Base-by-base conservation (phyloP, 1,140 invertebrate species). In the Danaus plexippus region DNA sequence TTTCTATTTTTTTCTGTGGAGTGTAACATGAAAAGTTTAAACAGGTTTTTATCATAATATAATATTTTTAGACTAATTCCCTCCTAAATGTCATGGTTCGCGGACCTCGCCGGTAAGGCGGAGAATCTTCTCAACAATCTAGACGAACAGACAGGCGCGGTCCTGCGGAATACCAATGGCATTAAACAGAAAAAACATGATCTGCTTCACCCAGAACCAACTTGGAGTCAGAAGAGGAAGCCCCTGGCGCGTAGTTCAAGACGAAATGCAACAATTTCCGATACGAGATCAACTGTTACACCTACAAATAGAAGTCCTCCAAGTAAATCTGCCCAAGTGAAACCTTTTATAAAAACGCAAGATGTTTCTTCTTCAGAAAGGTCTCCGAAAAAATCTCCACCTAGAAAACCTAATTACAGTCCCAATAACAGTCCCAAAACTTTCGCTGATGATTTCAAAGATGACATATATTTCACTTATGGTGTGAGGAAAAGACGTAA, bases 111-210 rank as follows among this genome's bases (percentile, higher is more conserved):
- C 63, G 94, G 93, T n/a, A 95, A 92, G 84, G 95, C 95, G 41
- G 95, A 96, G 78, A 91, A 92, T 78, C 89, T 96, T 32, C 87
- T 96, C 9, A 95, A 95, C 75, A 94, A 94, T 85, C 90, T 97
- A 49, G 95, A 97, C 72, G 90, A 95, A 74, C 93, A 93, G 76
- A 95, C 94, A 11, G 95, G 94, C 2, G 90, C 90, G 18, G 94
- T 92, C 44, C 77, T 92, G 40, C 75, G 79, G 44, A 79, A 73
- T 54, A 73, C 80, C 60, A 74, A 71, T 57, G 69, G 52, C 40
- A 12, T 57, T 6, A 81, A 71, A 62, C 42, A 56, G 22, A 75
- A 68, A 65, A 77, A 73, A 71, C 55, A 69, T 63, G 74, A 77
- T 13, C 60, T 44, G 42, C 42, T 54, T 41, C 46, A 54, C 12